Conservation (phyloP, 2,888 invertebrate genomes). For the Heterodera filipjevi region DNA sequence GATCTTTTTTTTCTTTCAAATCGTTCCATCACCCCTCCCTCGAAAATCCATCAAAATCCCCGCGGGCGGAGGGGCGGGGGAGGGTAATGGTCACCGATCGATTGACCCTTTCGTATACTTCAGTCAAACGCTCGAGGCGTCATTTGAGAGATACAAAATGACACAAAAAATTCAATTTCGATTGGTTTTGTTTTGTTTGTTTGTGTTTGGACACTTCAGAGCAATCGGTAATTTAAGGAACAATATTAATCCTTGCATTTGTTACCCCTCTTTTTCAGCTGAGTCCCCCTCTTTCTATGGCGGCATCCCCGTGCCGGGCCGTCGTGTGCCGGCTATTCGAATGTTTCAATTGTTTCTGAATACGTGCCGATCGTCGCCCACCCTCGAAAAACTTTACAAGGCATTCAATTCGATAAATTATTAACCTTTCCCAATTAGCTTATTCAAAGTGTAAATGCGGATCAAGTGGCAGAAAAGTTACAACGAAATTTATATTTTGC, state of each 20-base stretch:
- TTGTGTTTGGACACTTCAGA: not conserved
- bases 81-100: not conserved
- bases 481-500: conserved; percentile 57
- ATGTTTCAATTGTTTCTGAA: conserved; percentile 57
- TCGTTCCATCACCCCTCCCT: not conserved
- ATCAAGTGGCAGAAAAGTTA: conserved; percentile 58
- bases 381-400: conserved; percentile 52
- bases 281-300: conserved; percentile 28
- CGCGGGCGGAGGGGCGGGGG: not conserved
- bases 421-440: conserved; percentile 46
- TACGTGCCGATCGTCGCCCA: conserved; percentile 48
- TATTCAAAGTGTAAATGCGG: conserved; percentile 55
- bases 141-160: not conserved
- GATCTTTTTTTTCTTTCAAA: not conserved
- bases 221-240: not conserved
- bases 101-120: conserved; percentile 4
- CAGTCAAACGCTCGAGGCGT: not conserved
- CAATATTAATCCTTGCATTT: not conserved
- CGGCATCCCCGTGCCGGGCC: conserved; percentile 56
- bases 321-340: conserved; percentile 54
- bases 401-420: conserved; percentile 36
- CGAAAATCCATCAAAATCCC: conserved; percentile 15
- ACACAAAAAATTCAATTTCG: not conserved
- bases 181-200: conserved; percentile 1
- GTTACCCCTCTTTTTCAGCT: not conserved